Evolutionary conservation across 2,113 vertebrate genomes (phyloP).

Genomic region (Petroica traversi): DNA sequence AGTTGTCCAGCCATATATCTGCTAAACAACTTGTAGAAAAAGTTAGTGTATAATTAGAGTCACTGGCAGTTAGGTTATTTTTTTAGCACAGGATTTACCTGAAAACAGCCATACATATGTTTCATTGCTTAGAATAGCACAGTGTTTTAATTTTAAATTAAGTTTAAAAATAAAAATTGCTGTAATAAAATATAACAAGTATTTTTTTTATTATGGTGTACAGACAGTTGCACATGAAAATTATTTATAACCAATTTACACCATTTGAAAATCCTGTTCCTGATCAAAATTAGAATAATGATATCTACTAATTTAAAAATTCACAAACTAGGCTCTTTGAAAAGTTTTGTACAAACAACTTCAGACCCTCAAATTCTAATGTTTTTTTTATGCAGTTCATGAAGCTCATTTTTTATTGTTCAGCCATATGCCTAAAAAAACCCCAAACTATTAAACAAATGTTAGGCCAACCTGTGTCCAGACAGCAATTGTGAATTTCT

Average conservation of each 20-base stretch:
- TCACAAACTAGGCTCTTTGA: background rate
- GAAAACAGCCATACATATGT: background rate
- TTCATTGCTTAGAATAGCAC: background rate
- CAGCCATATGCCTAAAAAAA: background rate
- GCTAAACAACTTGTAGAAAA: background rate
- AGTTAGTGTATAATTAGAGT: background rate
- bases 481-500: constrained; percentile 31
- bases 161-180: background rate
- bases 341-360: background rate
- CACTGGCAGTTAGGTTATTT: background rate
- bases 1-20: background rate
- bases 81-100: background rate
- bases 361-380: background rate
- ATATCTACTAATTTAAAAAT: background rate
- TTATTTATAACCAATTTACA: background rate
- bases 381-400: background rate
- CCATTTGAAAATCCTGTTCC: background rate
- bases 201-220: background rate
- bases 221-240: background rate
- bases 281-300: background rate
- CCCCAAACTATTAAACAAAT: background rate
- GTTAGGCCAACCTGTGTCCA: background rate
- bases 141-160: background rate
- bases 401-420: background rate
- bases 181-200: background rate